Percentiles rank a stretch among this genome's conserved stretches.
These are phyloP conservation scores for Tupaia chinensis DNA, from an alignment of 2,113 vertebrate genomes.

Conservation along the genomic window DNA sequence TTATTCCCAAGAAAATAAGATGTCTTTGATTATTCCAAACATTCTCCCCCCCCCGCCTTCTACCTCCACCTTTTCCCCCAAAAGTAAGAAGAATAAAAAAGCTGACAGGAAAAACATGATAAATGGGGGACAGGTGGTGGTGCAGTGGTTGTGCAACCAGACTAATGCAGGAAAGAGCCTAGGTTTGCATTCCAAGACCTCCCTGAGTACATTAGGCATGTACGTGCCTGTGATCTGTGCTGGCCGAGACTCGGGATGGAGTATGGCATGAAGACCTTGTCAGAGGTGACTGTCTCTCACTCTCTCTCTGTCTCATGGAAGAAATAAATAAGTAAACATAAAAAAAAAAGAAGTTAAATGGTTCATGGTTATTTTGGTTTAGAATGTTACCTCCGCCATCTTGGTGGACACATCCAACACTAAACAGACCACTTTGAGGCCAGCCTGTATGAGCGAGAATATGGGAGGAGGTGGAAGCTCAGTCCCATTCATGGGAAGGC, in stretches of 20 bases:
- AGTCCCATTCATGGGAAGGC: conserved; percentile 25
- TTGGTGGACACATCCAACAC: conserved; percentile 87
- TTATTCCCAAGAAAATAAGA: not conserved
- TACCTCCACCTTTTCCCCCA: not conserved
- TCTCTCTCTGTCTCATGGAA: not conserved
- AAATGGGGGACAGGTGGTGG: not conserved
- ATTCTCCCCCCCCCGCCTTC: not conserved
- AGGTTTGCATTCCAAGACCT: too few species aligned
- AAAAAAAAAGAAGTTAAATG: not conserved
- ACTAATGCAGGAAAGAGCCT: too few species aligned
- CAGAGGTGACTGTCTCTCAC: too few species aligned
- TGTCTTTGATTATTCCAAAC: not conserved
- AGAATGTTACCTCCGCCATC: conserved; percentile 82
- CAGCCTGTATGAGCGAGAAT: conserved; percentile 80
- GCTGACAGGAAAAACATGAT: not conserved
- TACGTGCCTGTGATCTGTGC: too few species aligned
- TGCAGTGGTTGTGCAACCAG: too few species aligned
- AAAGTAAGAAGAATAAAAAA: conserved; percentile 19
- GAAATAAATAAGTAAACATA: not conserved
- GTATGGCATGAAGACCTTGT: too few species aligned
- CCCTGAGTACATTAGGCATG: too few species aligned
- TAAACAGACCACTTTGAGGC: conserved; percentile 83
- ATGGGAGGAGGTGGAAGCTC: conserved; percentile 62
- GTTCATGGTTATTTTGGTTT: not conserved
- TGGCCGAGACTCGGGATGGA: too few species aligned